These are phyloP conservation scores for Netta rufina DNA, from an alignment of 2,797 vertebrate species.

Conservation along the genomic window DNA sequence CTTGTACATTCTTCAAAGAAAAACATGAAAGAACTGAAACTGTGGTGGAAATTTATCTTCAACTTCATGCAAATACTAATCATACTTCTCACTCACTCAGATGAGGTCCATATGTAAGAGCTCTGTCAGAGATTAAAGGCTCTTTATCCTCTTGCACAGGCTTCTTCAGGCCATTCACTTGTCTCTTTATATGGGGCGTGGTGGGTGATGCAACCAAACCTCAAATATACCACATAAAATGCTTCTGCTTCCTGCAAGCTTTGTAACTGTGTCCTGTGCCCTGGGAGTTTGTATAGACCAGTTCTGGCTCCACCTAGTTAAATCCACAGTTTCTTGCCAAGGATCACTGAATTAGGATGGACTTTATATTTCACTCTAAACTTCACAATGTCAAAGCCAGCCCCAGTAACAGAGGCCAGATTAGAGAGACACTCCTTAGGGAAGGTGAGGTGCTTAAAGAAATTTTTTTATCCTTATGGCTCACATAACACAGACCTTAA, in stretches of 20 bases:
- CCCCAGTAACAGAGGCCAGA: not conserved
- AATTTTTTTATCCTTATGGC: not conserved
- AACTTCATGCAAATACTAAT: not conserved
- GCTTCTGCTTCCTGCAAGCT: not conserved
- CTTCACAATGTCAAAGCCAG: not conserved
- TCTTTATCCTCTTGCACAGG: not conserved
- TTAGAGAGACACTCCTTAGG: not conserved
- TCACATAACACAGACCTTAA: not conserved
- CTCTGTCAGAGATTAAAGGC: not conserved
- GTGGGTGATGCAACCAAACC: not conserved
- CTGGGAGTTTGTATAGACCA: not conserved
- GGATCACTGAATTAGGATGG: not conserved
- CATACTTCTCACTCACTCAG: not conserved
- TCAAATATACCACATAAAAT: not conserved
- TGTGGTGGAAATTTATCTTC: not conserved
- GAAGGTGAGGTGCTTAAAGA: not conserved
- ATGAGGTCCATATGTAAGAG: not conserved
- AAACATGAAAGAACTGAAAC: not conserved
- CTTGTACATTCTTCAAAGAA: not conserved
- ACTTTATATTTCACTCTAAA: not conserved
- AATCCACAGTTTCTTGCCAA: not conserved
- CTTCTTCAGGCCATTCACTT: not conserved
- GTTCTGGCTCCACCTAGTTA: not conserved
- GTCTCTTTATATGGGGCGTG: not conserved
- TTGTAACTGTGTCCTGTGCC: not conserved